Evolutionary conservation across 2,888 invertebrate species (phyloP).

Genomic region (Leptura quadrifasciata): DNA sequence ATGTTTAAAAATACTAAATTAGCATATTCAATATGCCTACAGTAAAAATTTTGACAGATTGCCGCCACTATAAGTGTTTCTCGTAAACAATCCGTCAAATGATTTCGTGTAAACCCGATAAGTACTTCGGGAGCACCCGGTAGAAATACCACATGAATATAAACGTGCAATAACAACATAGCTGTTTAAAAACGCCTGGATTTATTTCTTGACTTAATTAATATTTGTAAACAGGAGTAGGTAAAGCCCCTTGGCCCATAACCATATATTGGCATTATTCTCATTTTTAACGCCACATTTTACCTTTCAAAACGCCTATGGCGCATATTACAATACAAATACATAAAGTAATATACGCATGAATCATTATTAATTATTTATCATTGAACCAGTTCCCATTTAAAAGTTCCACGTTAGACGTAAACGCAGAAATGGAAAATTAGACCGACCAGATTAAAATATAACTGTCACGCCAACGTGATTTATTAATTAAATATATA

Average conservation of each 20-base stretch:
- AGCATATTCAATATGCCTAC: too few relatives aligned
- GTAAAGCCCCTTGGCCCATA: neutral
- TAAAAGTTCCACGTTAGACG: conserved; percentile 5
- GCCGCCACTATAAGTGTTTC: too few relatives aligned
- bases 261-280: conserved; percentile 15
- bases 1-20: too few relatives aligned
- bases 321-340: conserved; percentile 12
- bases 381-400: neutral
- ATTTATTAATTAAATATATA: conserved; percentile 28
- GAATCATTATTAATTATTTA: conserved; percentile 15
- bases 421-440: conserved; percentile 23
- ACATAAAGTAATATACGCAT: conserved; percentile 2
- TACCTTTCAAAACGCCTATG: conserved; percentile 30
- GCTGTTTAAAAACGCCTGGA: neutral
- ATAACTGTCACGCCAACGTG: conserved; percentile 18
- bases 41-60: too few relatives aligned
- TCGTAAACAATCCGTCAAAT: too few relatives aligned
- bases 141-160: neutral
- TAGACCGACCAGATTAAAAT: conserved; percentile 18
- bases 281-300: conserved; percentile 13
- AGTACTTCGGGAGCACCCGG: too few relatives aligned
- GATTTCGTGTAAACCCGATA: too few relatives aligned
- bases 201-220: conserved; percentile 14
- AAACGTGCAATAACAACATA: neutral
- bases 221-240: neutral